These are phyloP conservation scores for Poecilobothrus nobilitatus DNA, from an alignment of 2,888 invertebrate species.

Conservation along the genomic window DNA sequence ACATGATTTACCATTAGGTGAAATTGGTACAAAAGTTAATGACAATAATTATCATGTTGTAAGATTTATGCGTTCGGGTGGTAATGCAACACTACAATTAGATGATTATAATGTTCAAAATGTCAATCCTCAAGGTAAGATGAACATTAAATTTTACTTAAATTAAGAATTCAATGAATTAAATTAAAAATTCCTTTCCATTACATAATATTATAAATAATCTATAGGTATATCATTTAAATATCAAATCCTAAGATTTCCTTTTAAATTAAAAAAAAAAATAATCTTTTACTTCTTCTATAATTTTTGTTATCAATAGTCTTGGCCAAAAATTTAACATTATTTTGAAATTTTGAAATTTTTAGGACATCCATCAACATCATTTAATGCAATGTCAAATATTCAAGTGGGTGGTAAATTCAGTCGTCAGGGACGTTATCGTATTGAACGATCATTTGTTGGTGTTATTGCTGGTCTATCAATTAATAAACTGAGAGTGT, in stretches of 20 bases:
- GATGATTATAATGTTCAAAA: conserved; percentile 83
- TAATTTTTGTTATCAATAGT: too few species aligned
- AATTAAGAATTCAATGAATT: not conserved
- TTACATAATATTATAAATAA: too few species aligned
- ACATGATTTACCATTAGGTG: conserved; percentile 81
- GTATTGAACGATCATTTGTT: conserved; percentile 70
- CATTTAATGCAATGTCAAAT: conserved; percentile 86
- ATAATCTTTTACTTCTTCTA: too few species aligned
- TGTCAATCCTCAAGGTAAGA: conserved; percentile 72
- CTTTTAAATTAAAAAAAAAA: too few species aligned
- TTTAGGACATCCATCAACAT: conserved; percentile 70
- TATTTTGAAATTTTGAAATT: conserved; percentile 21
- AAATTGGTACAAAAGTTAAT: conserved; percentile 82
- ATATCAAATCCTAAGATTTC: too few species aligned
- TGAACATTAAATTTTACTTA: too few species aligned
- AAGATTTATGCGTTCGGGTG: conserved; percentile 77
- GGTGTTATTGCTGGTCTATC: conserved; percentile 86
- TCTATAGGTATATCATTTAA: too few species aligned
- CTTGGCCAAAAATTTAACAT: too few species aligned
- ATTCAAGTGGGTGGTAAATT: conserved; percentile 78
- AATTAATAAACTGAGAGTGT: conserved; percentile 71
- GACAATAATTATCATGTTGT: conserved; percentile 92
- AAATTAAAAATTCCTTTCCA: too few species aligned
- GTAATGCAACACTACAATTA: conserved; percentile 82
- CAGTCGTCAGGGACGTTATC: conserved; percentile 49